phyloP scores from a whole-genome alignment of 2,113 vertebrate genomes.

The Elephantulus edwardii region DNA sequence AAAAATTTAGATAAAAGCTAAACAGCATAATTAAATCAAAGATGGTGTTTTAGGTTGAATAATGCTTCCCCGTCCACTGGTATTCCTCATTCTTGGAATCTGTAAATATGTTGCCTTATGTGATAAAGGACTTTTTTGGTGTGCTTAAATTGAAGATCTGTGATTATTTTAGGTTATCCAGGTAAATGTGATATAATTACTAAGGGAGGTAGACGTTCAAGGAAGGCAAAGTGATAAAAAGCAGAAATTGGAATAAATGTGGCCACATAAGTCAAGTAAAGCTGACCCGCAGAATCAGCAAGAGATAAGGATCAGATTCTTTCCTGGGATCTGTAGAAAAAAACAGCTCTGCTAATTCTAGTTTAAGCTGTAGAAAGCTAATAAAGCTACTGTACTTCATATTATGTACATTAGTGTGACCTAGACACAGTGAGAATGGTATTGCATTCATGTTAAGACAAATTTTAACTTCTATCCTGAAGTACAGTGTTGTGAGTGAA shows the following conservation, averaged over 20 bases:
- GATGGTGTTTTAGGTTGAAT: background rate
- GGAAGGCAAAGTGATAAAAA: background rate
- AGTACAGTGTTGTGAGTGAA: no score
- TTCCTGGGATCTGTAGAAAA: background rate
- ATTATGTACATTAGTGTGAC: no score
- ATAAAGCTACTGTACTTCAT: background rate
- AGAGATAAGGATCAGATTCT: background rate
- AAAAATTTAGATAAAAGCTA: background rate
- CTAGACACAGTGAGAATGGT: no score
- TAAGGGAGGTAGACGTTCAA: conserved; percentile 11
- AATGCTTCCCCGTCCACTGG: background rate
- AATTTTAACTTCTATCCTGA: no score
- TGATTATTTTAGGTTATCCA: background rate
- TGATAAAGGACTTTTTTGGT: conserved; percentile 7
- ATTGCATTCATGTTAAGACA: no score
- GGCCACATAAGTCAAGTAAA: background rate
- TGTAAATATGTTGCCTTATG: background rate
- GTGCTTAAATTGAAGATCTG: background rate
- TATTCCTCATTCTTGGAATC: background rate
- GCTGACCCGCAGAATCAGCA: background rate
- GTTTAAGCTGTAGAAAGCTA: conserved; percentile 19
- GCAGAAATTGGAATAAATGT: background rate
- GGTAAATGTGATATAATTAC: background rate
- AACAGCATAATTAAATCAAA: background rate
- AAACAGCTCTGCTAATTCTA: background rate